phyloP scores from a whole-genome alignment of 2,113 vertebrate species.

The Cyanoramphus novaezelandiae region DNA sequence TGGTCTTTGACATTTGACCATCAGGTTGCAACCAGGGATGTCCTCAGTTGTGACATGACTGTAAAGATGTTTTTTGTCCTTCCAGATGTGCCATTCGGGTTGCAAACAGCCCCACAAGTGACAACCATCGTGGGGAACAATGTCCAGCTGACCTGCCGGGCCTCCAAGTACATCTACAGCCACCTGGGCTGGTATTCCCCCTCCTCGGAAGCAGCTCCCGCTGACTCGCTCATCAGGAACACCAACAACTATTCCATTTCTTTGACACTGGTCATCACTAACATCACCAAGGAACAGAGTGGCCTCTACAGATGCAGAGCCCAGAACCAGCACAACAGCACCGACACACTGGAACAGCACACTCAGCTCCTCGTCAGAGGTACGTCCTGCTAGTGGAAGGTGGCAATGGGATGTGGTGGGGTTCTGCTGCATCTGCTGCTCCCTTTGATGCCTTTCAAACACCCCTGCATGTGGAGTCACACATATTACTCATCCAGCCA shows the following conservation, averaged over 20 bases:
- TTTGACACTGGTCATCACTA: conserved; percentile 73
- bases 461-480: background rate
- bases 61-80: background rate
- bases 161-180: conserved; percentile 82
- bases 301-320: conserved; percentile 80
- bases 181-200: conserved; percentile 80
- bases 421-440: background rate
- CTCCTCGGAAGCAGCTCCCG: conserved; percentile 43
- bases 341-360: conserved; percentile 45
- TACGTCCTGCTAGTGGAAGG: background rate
- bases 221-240: background rate
- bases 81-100: conserved; percentile 72
- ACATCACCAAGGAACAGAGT: conserved; percentile 73
- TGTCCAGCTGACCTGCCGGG: conserved; percentile 77
- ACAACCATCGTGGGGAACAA: conserved; percentile 75
- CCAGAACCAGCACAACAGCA: conserved; percentile 64
- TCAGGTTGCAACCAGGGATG: background rate
- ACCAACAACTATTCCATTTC: conserved; percentile 76
- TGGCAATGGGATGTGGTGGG: fast-evolving
- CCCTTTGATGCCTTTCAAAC: background rate
- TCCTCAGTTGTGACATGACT: background rate
- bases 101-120: conserved; percentile 68
- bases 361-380: conserved; percentile 76
- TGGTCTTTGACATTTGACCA: background rate
- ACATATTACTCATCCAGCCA: background rate